A percentile compares a stretch with the other conserved stretches of the same genome.
phyloP scores from a whole-genome alignment of 2,797 vertebrate genomes.

The Spinibarbus caldwelli region DNA sequence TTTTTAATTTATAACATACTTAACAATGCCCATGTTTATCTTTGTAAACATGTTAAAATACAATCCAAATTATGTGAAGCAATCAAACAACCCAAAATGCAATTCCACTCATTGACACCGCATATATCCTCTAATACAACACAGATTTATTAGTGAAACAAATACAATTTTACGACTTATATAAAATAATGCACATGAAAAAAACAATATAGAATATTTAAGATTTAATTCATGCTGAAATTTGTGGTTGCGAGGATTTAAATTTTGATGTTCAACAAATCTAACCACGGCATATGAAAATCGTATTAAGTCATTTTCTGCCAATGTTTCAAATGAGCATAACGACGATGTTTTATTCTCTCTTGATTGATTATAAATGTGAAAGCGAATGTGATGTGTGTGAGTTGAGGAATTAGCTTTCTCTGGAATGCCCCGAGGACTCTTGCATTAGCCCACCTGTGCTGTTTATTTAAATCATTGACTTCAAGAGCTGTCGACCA shows the following conservation, averaged over 20 bases:
- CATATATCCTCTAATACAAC: background rate
- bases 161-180: background rate
- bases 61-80: no score
- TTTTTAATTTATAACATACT: background rate
- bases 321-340: background rate
- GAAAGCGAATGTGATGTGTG: constrained; percentile 22
- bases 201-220: background rate
- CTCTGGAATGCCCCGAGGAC: constrained; percentile 27
- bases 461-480: constrained; percentile 45
- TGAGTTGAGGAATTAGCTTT: constrained; percentile 37
- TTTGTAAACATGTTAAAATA: background rate
- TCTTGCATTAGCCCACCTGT: constrained; percentile 31
- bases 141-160: background rate
- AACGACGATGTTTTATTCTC: background rate
- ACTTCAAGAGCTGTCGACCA: constrained; percentile 33
- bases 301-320: background rate
- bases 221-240: background rate
- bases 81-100: no score
- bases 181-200: background rate
- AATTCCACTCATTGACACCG: background rate
- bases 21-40: background rate
- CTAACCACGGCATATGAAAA: background rate
- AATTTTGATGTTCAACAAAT: background rate
- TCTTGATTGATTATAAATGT: background rate
- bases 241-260: background rate